Percentiles rank a stretch among this genome's conserved stretches.
Conservation (phyloP, 2,888 invertebrate genomes). For the Drosophila anceps region DNA sequence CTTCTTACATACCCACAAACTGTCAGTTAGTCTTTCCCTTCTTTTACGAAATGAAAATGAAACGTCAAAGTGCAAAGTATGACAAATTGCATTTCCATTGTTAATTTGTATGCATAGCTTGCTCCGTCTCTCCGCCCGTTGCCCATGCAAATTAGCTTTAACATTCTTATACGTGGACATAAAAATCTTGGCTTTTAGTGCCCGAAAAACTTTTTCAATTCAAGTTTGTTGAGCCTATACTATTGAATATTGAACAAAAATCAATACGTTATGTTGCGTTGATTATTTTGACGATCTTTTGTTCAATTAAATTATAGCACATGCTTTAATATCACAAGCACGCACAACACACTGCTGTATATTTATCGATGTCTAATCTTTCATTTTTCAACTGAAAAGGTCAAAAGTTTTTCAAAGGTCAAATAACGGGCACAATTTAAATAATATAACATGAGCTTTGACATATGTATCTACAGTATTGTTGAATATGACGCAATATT, state of each 20-base stretch:
- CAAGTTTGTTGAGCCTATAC: slow-evolving; percentile 35
- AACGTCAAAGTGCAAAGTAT: slow-evolving; percentile 69
- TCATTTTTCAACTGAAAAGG: slow-evolving; percentile 20
- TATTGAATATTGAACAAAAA: slow-evolving; percentile 42
- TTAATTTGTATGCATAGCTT: slow-evolving; percentile 60
- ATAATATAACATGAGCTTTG: slow-evolving; percentile 1
- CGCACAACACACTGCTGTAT: slow-evolving; percentile 6
- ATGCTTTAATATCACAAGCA: slow-evolving; percentile 7
- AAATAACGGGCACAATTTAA: slow-evolving; percentile 7
- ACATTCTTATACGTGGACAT: slow-evolving; percentile 17
- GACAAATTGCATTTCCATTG: slow-evolving; percentile 74
- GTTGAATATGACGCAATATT: slow-evolving; percentile 37
- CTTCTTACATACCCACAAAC: slow-evolving; percentile 33
- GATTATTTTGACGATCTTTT: slow-evolving; percentile 34
- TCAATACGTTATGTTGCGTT: slow-evolving; percentile 58
- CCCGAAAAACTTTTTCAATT: slow-evolving; percentile 46
- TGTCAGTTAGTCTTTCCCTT: slow-evolving; percentile 38
- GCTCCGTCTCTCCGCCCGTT: background rate
- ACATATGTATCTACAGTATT: background rate
- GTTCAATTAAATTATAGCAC: background rate
- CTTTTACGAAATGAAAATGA: slow-evolving; percentile 52
- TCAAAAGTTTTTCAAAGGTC: slow-evolving; percentile 14
- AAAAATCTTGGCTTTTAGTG: background rate
- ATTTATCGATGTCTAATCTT: background rate
- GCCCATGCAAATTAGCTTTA: slow-evolving; percentile 50